phyloP scores from a whole-genome alignment of 2,888 invertebrate species.

The Eupithecia tripunctaria region DNA sequence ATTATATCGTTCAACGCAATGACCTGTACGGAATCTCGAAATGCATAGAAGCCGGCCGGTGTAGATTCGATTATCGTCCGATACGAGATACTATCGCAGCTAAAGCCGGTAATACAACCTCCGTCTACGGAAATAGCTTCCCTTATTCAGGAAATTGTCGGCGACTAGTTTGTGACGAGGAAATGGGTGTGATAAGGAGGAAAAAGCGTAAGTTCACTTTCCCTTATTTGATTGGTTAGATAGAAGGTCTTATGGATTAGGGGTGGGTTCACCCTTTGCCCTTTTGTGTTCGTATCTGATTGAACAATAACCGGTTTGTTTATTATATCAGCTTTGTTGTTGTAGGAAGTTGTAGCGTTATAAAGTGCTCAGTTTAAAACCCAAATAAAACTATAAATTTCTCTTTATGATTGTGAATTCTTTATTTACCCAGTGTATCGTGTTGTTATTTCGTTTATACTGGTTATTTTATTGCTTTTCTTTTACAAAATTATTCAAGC shows the following conservation, averaged over 20 bases:
- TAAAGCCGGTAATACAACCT: constrained; percentile 57
- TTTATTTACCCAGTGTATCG: not conserved
- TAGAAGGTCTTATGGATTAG: constrained; percentile 3
- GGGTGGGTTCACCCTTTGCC: constrained; percentile 16
- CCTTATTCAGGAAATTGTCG: constrained; percentile 62
- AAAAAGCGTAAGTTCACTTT: constrained; percentile 81
- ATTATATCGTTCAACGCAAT: constrained; percentile 58
- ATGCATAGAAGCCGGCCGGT: constrained; percentile 65
- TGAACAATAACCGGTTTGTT: constrained; percentile 4
- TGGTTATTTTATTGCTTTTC: not conserved
- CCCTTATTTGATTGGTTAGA: constrained; percentile 47
- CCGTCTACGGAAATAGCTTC: constrained; percentile 54
- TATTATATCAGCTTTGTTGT: not conserved
- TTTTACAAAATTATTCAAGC: not conserved
- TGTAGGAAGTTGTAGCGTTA: not conserved
- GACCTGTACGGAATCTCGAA: constrained; percentile 71
- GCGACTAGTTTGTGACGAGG: constrained; percentile 60
- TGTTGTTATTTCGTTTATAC: not conserved
- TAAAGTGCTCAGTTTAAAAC: not conserved
- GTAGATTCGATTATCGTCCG: constrained; percentile 68
- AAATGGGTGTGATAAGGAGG: constrained; percentile 80
- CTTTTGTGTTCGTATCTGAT: not conserved
- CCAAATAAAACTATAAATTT: not conserved
- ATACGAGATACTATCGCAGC: constrained; percentile 59
- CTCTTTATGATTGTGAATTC: not conserved